phyloP scores from a whole-genome alignment of 2,888 invertebrate genomes.

The Coleophora flavipennella region DNA sequence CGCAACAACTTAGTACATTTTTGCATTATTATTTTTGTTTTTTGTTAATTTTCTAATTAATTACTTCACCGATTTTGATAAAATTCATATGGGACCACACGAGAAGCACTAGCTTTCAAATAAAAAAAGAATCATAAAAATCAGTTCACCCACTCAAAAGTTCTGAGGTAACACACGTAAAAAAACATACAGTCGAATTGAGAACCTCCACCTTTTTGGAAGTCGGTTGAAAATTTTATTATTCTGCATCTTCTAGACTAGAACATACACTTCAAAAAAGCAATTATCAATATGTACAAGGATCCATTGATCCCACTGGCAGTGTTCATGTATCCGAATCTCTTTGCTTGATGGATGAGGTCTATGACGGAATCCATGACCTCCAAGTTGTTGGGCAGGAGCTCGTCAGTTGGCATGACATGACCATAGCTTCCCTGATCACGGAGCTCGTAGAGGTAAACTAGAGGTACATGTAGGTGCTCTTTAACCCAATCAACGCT shows the following conservation, averaged over 20 bases:
- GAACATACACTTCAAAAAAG: conserved; percentile 2
- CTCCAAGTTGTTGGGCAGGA: conserved; percentile 75
- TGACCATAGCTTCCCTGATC: conserved; percentile 79
- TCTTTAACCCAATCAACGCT: conserved; percentile 86
- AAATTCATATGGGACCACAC: too few relatives aligned
- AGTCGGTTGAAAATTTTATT: too few relatives aligned
- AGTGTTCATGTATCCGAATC: conserved; percentile 42
- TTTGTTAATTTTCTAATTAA: too few relatives aligned
- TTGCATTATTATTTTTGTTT: too few relatives aligned
- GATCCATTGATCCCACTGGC: conserved; percentile 13
- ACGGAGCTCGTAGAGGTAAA: conserved; percentile 80
- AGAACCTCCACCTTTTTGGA: too few relatives aligned
- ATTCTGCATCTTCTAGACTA: conserved; percentile 4
- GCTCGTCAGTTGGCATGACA: conserved; percentile 77
- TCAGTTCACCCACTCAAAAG: too few relatives aligned
- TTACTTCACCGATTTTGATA: too few relatives aligned
- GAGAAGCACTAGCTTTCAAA: too few relatives aligned
- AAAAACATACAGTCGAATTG: too few relatives aligned
- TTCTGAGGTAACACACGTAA: too few relatives aligned
- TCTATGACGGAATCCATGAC: conserved; percentile 62
- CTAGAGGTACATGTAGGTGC: conserved; percentile 72
- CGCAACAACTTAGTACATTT: too few relatives aligned
- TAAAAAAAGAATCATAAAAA: too few relatives aligned
- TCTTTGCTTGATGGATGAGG: conserved; percentile 43
- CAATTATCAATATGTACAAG: conserved; percentile 5